A percentile compares a stretch with the other conserved stretches of the same genome.
Conservation (phyloP, 1,140 invertebrate species). For the Pristionchus pacificus region DNA sequence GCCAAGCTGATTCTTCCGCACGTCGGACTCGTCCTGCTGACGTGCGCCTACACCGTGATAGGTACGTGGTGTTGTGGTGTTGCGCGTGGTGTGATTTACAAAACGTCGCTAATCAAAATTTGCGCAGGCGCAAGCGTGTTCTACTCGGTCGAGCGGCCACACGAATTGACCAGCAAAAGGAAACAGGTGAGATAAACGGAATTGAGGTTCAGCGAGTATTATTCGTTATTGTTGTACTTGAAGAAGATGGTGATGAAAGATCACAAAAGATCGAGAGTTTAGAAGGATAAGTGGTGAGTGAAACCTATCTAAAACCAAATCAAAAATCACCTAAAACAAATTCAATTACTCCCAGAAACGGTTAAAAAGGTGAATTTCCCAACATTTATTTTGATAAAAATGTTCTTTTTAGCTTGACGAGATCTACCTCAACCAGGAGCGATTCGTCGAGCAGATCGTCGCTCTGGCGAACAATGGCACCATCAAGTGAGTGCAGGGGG, state of each 20-base stretch:
- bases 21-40: slow-evolving; percentile 52
- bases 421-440: too few relatives aligned
- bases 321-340: not conserved
- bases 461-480: slow-evolving; percentile 1
- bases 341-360: not conserved
- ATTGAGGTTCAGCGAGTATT: not conserved
- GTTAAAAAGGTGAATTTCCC: too few relatives aligned
- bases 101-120: too few relatives aligned
- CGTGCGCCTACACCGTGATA: slow-evolving; percentile 52
- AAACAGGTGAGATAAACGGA: slow-evolving; percentile 35
- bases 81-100: too few relatives aligned
- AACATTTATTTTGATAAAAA: too few relatives aligned
- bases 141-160: slow-evolving; percentile 50
- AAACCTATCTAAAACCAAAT: not conserved
- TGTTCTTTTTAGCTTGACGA: too few relatives aligned
- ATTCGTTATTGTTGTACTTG: slow-evolving; percentile 1
- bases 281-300: not conserved
- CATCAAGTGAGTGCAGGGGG: not conserved
- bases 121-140: slow-evolving; percentile 52
- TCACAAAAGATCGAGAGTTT: not conserved
- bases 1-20: slow-evolving; percentile 57
- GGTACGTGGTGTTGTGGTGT: too few relatives aligned
- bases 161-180: slow-evolving; percentile 48
- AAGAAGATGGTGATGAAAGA: not conserved
- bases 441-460: too few relatives aligned